phyloP scores from a whole-genome alignment of 2,888 invertebrate genomes.

The Dicycla oo region DNA sequence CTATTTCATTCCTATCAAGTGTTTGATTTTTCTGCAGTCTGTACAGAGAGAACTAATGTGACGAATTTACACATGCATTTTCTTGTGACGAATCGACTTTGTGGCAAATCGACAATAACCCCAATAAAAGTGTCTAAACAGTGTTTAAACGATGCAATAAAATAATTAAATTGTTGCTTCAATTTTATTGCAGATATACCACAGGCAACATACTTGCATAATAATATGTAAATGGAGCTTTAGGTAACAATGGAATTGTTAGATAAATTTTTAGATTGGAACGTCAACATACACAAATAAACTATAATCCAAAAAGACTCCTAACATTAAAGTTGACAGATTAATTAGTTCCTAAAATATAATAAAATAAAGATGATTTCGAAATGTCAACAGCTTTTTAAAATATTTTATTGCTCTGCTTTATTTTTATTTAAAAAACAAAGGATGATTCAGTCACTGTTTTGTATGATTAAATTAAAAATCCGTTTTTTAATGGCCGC shows the following conservation, averaged over 20 bases:
- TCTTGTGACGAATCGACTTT: no score
- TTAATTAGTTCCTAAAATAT: slow-evolving; percentile 25
- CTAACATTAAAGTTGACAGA: slow-evolving; percentile 6
- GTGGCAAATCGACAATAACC: no score
- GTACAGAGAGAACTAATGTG: no score
- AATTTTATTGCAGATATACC: neutral
- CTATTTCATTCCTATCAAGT: no score
- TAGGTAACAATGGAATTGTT: slow-evolving; percentile 1
- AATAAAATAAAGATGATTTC: slow-evolving; percentile 5
- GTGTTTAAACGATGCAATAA: no score
- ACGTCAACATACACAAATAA: neutral
- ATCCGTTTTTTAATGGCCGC: slow-evolving; percentile 29
- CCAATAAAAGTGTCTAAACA: no score
- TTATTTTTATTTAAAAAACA: slow-evolving; percentile 38
- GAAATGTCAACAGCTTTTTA: slow-evolving; percentile 46
- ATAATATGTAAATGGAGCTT: neutral
- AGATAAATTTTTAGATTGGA: neutral
- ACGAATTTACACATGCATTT: no score
- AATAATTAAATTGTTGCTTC: neutral
- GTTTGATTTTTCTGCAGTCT: no score
- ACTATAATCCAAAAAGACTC: neutral
- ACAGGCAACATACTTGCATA: neutral
- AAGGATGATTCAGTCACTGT: slow-evolving; percentile 27
- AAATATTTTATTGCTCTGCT: slow-evolving; percentile 24
- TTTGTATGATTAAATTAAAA: slow-evolving; percentile 35